Evolutionary conservation across 2,797 vertebrate species (phyloP).

Genomic region (Lacerta bilineata): DNA sequence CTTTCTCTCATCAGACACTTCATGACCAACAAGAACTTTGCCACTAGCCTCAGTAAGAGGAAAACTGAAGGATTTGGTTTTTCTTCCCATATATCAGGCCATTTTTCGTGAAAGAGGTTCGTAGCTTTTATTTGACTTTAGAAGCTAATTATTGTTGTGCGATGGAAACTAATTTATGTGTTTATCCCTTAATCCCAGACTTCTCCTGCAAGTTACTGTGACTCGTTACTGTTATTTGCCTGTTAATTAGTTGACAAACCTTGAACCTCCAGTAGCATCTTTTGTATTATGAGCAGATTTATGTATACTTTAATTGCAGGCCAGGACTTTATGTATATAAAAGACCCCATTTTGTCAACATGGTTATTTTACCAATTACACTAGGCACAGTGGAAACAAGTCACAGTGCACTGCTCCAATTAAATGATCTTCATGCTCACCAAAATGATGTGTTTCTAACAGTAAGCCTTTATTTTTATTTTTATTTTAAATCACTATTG

Average conservation of each 20-base stretch:
- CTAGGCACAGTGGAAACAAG: neutral
- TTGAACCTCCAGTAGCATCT: neutral
- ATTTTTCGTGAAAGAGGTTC: neutral
- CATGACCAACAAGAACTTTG: neutral
- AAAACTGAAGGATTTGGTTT: neutral
- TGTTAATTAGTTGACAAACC: conserved; percentile 9
- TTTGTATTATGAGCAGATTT: neutral
- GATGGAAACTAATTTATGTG: neutral
- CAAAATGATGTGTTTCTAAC: no score
- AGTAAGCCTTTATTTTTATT: no score
- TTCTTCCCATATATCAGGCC: neutral
- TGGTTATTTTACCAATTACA: neutral
- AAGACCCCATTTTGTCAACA: neutral
- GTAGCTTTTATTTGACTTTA: conserved; percentile 4
- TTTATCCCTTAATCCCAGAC: neutral
- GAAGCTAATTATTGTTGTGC: neutral
- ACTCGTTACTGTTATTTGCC: neutral
- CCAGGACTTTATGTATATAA: neutral
- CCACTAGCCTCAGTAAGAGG: neutral
- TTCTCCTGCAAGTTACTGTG: neutral
- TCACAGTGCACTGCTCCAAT: neutral
- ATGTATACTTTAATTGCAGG: neutral
- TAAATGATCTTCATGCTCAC: no score
- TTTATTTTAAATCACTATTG: no score
- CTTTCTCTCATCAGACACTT: neutral